Evolutionary conservation across 2,888 invertebrate genomes (phyloP).

Genomic region (Hermodice carunculata): DNA sequence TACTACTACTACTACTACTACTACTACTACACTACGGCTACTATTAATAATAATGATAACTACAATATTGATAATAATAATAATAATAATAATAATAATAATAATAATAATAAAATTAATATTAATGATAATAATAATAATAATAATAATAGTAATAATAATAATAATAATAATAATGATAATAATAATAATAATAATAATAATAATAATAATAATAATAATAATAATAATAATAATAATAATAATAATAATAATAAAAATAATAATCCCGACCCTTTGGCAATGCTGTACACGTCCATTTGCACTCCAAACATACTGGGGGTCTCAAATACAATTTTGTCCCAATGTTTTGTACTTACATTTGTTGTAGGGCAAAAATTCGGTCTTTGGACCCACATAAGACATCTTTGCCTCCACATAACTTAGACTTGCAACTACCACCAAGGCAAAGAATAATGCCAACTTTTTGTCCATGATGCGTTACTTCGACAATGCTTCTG

Average conservation of each 20-base stretch:
- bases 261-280: not conserved
- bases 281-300: not conserved
- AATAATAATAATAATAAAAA: not conserved
- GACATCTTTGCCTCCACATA: no score
- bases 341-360: no score
- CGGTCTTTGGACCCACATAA: no score
- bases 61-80: not conserved
- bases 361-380: no score
- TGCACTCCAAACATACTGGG: no score
- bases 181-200: not conserved
- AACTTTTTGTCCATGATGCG: no score
- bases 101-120: not conserved
- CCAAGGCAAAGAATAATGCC: no score
- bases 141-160: not conserved
- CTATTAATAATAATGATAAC: constrained; percentile 1
- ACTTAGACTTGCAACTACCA: no score
- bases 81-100: not conserved
- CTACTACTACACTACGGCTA: no score
- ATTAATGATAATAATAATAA: not conserved
- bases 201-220: constrained; percentile 1
- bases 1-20: no score
- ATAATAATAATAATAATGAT: constrained; percentile 1
- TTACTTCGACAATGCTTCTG: no score
- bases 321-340: no score
- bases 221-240: constrained; percentile 2